Base-by-base conservation (phyloP, 2,797 vertebrate genomes). In the Microctenopoma steveboyesi region DNA sequence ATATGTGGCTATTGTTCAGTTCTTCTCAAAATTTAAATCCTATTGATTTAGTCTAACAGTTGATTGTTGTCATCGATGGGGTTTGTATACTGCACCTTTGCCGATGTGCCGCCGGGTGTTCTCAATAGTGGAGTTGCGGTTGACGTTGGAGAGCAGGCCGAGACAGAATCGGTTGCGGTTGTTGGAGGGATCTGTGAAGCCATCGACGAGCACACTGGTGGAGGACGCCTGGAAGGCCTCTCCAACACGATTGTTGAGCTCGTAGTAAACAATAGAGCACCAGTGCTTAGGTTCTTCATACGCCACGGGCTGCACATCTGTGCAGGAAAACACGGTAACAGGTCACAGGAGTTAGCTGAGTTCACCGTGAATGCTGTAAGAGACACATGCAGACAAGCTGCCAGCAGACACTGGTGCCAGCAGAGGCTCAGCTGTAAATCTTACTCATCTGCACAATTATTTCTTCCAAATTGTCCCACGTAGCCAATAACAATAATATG, bases 211-310 rank as follows among this genome's bases (percentile, higher is more conserved):
- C 80, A 99, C 93, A 10, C 97, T 99, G 69, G 97, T 99, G 88
- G 98, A 98, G 79, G 97, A 98, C 1, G 98, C 97, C 7, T 97
- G 97, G 92, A 99, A 99, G 0, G 98, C 97, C 83, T 99, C 97
- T 1, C 98, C 98, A 0, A 99, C 97, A 0, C 98, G 96, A 79
- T 99, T 98, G 90, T 98, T 99, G 82, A 99, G 96, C 95, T 99
- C 98, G 3, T 99, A 99, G 93, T 99, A 99, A 86, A 98, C 97
- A 80, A 99, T 99, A 56, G 97, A 99, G 92, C 98, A 99, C 98
- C 98, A 99, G 92, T 99, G 96, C 91, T 97, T 98, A 0, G 98
- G 98, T 79, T 99, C 98, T 76, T 97, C 95, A 0, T 99, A 99
- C 61, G 97, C 97, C 60, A 99, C 98, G 0, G 97, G 97, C 88